A percentile compares a stretch with the other conserved stretches of the same genome.
Evolutionary conservation across 64 coral and sea anemone species (phyloP).

Genomic region (Exaiptasia diaphana): DNA sequence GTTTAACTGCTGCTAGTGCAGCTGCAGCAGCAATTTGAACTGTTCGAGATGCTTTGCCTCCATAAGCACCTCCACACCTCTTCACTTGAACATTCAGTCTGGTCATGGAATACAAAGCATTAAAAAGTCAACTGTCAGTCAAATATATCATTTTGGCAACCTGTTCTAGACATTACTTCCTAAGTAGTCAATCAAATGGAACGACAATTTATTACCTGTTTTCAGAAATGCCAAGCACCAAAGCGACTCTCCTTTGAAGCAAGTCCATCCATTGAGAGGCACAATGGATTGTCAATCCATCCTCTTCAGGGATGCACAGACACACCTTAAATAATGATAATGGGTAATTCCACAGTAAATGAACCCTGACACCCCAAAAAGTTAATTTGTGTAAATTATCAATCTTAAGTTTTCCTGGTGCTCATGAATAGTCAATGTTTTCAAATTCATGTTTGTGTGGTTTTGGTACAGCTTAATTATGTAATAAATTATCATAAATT

Average conservation of each 20-base stretch:
- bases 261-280: conserved; percentile 62
- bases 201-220: conserved; percentile 42
- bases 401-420: too few relatives aligned
- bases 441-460: too few relatives aligned
- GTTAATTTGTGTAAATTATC: background rate
- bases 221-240: conserved; percentile 40
- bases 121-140: background rate
- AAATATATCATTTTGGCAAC: background rate
- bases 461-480: too few relatives aligned
- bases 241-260: conserved; percentile 58
- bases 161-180: too few relatives aligned
- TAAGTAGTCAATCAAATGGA: too few relatives aligned
- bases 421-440: too few relatives aligned
- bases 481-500: too few relatives aligned
- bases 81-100: conserved; percentile 66
- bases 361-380: background rate
- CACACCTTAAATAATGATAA: conserved; percentile 40
- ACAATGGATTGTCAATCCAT: conserved; percentile 69
- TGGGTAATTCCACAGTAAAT: background rate
- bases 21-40: conserved; percentile 57
- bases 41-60: conserved; percentile 55
- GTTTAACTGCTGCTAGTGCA: conserved; percentile 60
- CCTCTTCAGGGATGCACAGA: conserved; percentile 80
- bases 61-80: conserved; percentile 83
- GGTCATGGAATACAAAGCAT: background rate